Conservation (phyloP, 2,113 vertebrate species). For the Albula goreensis region DNA sequence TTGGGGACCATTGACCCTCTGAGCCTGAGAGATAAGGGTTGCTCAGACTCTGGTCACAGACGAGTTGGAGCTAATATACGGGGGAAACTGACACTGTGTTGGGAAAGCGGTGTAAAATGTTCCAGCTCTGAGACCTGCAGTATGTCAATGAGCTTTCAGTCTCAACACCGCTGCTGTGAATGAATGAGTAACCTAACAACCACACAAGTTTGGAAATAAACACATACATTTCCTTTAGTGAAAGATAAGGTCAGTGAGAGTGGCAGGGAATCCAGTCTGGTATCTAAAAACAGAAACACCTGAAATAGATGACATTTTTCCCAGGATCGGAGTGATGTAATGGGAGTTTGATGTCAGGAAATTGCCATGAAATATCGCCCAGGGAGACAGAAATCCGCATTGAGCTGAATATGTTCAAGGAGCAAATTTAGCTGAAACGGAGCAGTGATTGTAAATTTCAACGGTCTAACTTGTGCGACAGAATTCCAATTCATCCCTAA, state of each 20-base stretch:
- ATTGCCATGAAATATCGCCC: not conserved
- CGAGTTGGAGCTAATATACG: constrained; percentile 53
- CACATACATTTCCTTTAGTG: not conserved
- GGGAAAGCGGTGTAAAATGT: constrained; percentile 43
- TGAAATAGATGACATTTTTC: constrained; percentile 26
- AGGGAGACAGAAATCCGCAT: not conserved
- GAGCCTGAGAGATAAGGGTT: constrained; percentile 47
- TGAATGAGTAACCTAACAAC: constrained; percentile 51
- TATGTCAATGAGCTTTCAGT: constrained; percentile 46
- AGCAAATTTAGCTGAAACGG: not conserved
- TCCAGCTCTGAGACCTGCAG: constrained; percentile 49
- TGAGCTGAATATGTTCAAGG: not conserved
- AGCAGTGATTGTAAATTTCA: constrained; percentile 38
- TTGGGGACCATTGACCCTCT: constrained; percentile 38
- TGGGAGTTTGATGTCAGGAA: not conserved
- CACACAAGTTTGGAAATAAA: constrained; percentile 30
- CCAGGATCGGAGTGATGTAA: constrained; percentile 21
- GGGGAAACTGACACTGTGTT: constrained; percentile 43
- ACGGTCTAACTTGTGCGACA: constrained; percentile 47
- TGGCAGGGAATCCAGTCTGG: not conserved
- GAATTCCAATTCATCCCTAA: constrained; percentile 63
- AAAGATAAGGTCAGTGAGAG: not conserved
- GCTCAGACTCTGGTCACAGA: constrained; percentile 34
- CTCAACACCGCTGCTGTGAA: constrained; percentile 56
- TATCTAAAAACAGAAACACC: constrained; percentile 20